Evolutionary conservation across 2,797 vertebrate genomes (phyloP), one percentile per base, ranked within the genome.

Genomic region (Artibeus lituratus): DNA sequence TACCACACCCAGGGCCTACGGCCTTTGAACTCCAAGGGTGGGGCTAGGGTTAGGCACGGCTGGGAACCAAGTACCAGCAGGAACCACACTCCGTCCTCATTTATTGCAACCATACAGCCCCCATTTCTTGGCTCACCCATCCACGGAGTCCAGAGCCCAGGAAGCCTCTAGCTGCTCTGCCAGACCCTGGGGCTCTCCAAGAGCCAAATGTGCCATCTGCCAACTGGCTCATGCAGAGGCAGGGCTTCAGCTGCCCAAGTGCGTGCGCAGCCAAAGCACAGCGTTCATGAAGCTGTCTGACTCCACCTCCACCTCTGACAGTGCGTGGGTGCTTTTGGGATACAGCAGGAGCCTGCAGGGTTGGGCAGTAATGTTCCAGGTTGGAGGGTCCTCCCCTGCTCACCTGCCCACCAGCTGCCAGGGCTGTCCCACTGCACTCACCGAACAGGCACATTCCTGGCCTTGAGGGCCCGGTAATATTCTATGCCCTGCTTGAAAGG

Each of bases 251-350:
- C 77, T 95, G 77, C 95, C 97, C 92, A 99, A 94, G 97, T 99
- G 99, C 22, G 99, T 98, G 82, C 98, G 98, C 93, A 99, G 98
- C 99, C 99, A 99, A 81, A 99, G 97, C 0, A 98, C 99, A 2
- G 99, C 98, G 96, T 99, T 99, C 99, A 99, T 99, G 96, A 99
- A 99, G 70, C 99, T 98, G 7, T 99, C 99, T 0, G 99, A 99
- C 97, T 99, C 99, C 0, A 99, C 99, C 42, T 99, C 99, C 26
- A 99, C 98, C 26, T 99, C 99, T 2, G 99, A 98, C 24, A 99
- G 98, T 0, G 99, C 98, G 0, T 99, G 99, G 98, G 99, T 99
- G 97, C 99, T 99, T 85, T 98, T 99, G 0, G 99, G 99, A 94
- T 99, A 99, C 98, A 99, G 99, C 90, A 99, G 98, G 97, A 99